Percentiles rank a stretch among this genome's conserved stretches.
Conservation (phyloP, 2,797 vertebrate genomes). For the Sebastes jordani region DNA sequence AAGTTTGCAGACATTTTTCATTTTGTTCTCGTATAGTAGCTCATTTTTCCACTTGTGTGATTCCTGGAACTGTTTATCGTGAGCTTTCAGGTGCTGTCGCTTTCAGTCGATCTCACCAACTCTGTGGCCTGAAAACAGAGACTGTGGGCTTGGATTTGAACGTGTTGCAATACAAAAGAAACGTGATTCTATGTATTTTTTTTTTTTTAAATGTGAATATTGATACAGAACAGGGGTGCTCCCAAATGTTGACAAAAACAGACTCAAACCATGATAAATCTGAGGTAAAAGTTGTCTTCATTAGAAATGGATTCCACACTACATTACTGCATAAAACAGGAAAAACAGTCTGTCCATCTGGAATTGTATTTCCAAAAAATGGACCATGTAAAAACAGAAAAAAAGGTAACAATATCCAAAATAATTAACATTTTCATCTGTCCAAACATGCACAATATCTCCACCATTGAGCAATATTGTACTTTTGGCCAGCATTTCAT, state of each 20-base stretch:
- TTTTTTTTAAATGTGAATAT: conserved; percentile 50
- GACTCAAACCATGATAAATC: conserved; percentile 76
- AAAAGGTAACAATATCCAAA: conserved; percentile 76
- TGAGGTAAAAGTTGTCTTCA: conserved; percentile 89
- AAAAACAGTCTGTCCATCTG: conserved; percentile 65
- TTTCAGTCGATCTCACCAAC: conserved; percentile 45
- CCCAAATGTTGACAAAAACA: conserved; percentile 63
- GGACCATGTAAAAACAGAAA: conserved; percentile 76
- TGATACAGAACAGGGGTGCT: conserved; percentile 65
- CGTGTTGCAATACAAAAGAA: conserved; percentile 55
- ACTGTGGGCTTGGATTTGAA: conserved; percentile 51
- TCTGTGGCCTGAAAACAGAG: conserved; percentile 54
- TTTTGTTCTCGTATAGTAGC: conserved; percentile 25
- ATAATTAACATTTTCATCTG: conserved; percentile 56
- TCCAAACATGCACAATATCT: conserved; percentile 58
- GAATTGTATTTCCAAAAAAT: conserved; percentile 57
- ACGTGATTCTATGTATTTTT: conserved; percentile 51
- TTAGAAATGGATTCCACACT: conserved; percentile 82
- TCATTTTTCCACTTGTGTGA: conserved; percentile 15
- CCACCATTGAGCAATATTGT: conserved; percentile 49
- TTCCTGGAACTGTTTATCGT: conserved; percentile 2
- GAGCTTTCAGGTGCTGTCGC: conserved; percentile 21
- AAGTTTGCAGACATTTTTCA: conserved; percentile 55
- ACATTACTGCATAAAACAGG: conserved; percentile 81
- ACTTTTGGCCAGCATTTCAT: conserved; percentile 73